Conservation (phyloP, 2,888 invertebrate genomes). For the Dryocosmus kuriphilus region DNA sequence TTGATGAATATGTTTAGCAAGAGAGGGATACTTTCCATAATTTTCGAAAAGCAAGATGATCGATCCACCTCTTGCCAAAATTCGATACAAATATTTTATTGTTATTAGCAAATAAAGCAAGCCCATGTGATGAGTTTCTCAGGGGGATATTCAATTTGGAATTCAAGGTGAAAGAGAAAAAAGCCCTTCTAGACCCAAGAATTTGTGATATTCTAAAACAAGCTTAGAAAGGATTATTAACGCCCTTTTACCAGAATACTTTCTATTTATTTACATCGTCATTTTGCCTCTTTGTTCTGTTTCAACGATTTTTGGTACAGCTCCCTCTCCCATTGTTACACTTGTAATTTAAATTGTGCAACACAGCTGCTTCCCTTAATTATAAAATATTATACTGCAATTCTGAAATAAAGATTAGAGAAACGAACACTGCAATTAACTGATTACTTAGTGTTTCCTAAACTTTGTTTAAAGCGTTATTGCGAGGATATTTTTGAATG, state of each 20-base stretch:
- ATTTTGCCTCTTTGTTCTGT: constrained; percentile 29
- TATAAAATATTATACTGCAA: constrained; percentile 21
- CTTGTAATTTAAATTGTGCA: constrained; percentile 13
- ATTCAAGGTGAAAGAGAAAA: constrained; percentile 9
- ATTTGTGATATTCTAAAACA: not conserved
- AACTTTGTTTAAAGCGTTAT: not conserved
- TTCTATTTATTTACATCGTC: constrained; percentile 33
- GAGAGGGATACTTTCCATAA: constrained; percentile 5
- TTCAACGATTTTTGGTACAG: constrained; percentile 34
- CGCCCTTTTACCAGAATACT: constrained; percentile 11
- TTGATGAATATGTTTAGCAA: constrained; percentile 16
- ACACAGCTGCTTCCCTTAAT: constrained; percentile 17
- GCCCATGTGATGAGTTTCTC: not conserved
- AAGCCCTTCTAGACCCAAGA: not conserved
- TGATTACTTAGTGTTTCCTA: not conserved
- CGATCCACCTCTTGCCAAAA: constrained; percentile 15
- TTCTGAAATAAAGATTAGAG: constrained; percentile 36
- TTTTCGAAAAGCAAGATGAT: not conserved
- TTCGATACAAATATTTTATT: not conserved
- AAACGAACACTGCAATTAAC: constrained; percentile 16
- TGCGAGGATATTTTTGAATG: not conserved
- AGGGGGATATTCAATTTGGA: not conserved
- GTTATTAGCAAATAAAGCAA: constrained; percentile 33
- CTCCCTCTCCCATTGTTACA: constrained; percentile 37
- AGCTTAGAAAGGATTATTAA: not conserved